A percentile compares a stretch with the other conserved stretches of the same genome.
phyloP scores from a whole-genome alignment of 2,113 vertebrate genomes.

The Clinocottus analis region DNA sequence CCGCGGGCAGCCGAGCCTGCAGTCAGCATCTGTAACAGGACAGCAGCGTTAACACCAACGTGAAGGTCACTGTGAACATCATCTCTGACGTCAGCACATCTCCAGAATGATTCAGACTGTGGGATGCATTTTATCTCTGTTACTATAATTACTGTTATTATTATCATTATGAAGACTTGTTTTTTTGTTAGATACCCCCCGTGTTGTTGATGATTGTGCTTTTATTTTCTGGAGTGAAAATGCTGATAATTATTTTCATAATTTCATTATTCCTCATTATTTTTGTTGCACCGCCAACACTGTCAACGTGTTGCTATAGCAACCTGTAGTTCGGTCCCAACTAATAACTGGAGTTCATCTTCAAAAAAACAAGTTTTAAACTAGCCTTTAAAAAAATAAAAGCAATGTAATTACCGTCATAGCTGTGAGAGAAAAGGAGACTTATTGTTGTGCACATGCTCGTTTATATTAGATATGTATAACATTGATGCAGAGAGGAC shows the following conservation, averaged over 20 bases:
- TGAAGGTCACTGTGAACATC: constrained; percentile 10
- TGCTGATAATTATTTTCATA: not conserved
- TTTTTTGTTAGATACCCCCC: too few species aligned
- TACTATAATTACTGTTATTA: not conserved
- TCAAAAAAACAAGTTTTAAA: not conserved
- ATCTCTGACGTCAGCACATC: constrained; percentile 4
- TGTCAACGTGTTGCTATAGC: not conserved
- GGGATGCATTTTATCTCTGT: not conserved
- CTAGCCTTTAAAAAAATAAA: not conserved
- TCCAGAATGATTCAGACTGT: not conserved
- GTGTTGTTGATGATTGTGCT: not conserved
- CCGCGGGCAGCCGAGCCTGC: constrained; percentile 36
- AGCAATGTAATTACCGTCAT: too few species aligned
- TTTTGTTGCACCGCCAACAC: not conserved
- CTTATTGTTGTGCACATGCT: not conserved
- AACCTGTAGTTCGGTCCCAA: not conserved
- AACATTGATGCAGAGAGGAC: not conserved
- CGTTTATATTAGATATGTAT: not conserved
- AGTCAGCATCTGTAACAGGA: constrained; percentile 37
- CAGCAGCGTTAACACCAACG: constrained; percentile 15
- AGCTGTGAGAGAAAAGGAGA: not conserved
- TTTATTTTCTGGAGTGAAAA: not conserved
- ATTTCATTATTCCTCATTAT: not conserved
- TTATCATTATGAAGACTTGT: not conserved
- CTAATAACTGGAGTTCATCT: not conserved